Base-by-base conservation (phyloP, 92 coral and sea anemone genomes). In the Hydrozoanthus gracilis region DNA sequence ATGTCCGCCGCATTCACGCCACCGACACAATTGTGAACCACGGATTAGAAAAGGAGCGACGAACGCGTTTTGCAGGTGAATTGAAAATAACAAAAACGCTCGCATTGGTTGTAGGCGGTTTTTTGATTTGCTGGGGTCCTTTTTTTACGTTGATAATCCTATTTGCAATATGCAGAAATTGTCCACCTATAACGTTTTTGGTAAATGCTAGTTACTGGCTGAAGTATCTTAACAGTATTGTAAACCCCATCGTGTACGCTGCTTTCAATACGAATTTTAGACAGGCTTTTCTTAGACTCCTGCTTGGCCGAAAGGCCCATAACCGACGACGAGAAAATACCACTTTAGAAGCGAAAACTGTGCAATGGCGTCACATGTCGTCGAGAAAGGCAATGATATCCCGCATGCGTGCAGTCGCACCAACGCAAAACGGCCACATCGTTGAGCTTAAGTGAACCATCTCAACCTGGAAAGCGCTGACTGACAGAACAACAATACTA, bases 111-210 rank as follows among this genome's bases (percentile, higher is more conserved):
- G 91, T 94, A 4, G 98, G 98, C 6, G 92, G 94, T 3, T 94
- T 94, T 73, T 71, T 94, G 18, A 60, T 94, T 3, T 94, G 98
- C 74, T 94, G 98, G 98, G 86, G 92, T 13, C 98, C 98, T 72
- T 94, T 94, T 84, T 94, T 94, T 56, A 78, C 89, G 3, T n/a
- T 94, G 58, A 79, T 94, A 15, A 73, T 94, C 18, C 18, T 80
- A 7, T 91, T 70, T 39, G 95, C 98, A 2, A 86, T 91, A 17
- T 94, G 98, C 73, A 73, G 91, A 15, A 8, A 12, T 71, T 94
- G 98, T 47, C 35, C 76, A 14, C 50, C 68, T 16, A 20, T 71
- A 0, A 72, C 91, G 27, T 74, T 55, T n/a, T 86, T 84, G 76
- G 91, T 91, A 10, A 73, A 88, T 12, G 83, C 54, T 7, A 92